Evolutionary conservation across 2,797 vertebrate species (phyloP), one percentile per base, ranked within the genome.

Genomic region (Gambelia wislizenii): DNA sequence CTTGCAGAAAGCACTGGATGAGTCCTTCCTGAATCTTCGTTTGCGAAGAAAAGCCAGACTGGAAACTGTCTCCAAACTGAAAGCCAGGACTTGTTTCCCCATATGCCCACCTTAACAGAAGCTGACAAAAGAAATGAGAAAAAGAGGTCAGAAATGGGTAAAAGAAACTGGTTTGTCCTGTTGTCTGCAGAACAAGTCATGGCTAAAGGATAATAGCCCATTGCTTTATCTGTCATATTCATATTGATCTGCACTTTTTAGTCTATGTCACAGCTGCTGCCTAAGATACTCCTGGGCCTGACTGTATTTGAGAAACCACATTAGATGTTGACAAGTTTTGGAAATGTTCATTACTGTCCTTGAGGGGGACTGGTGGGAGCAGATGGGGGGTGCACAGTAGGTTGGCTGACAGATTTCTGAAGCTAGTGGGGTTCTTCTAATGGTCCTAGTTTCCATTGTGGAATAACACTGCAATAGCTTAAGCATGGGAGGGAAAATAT

Each of bases 281-380:
- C 22, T 79, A n/a, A 64, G 74, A 77, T 64, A 49, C 16, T 86
- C 56, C 42, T 76, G 39, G 67, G 47, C 22, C 69, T 78, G 59
- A 25, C 74, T 86, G 70, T 36, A 30, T 78, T 64, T 86, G 56
- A 86, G 42, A 86, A 86, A 86, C 47, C 83, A 54, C 69, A 67
- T 44, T 44, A 67, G 27, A 47, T 75, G 42, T 75, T 75, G 83
- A 18, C 84, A 85, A 59, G 84, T 85, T 86, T 49, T 75, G 52
- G 27, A 85, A 59, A 30, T 85, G 75, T 78, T 49, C 33, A 54
- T 79, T 69, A 20, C n/a, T 79, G 14, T 47, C 36, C 69, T 83
- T 69, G 27, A 56, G 59, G 22, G 47, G 79, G 77, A n/a, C 79
- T 74, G 25, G 36, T 47, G n/a, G 47, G 59, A 39, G 74, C 14